Evolutionary conservation across 2,797 vertebrate species (phyloP).

Genomic region (Argentina silus): DNA sequence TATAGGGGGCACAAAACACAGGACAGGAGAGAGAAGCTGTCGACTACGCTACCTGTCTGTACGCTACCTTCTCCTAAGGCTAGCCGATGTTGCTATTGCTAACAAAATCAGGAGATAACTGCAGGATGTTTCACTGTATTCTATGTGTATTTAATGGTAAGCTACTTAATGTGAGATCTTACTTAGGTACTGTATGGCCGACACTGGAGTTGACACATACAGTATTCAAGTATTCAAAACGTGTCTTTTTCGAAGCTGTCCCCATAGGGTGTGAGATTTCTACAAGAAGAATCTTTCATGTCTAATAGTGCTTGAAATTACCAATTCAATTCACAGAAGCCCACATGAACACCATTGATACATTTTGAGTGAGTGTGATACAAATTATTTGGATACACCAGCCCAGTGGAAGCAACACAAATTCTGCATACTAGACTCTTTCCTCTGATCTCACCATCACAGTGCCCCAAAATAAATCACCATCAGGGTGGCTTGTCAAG

Average conservation of each 20-base stretch:
- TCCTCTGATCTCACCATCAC: slow-evolving; percentile 69
- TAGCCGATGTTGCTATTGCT: neutral
- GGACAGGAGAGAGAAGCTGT: slow-evolving; percentile 53
- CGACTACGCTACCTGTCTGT: slow-evolving; percentile 11
- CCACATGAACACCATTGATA: slow-evolving; percentile 33
- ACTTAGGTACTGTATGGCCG: slow-evolving; percentile 10
- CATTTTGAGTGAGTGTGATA: neutral
- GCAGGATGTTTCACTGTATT: neutral
- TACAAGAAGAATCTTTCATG: slow-evolving; percentile 23
- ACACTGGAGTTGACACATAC: slow-evolving; percentile 22
- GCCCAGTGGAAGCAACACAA: neutral
- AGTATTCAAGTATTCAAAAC: slow-evolving; percentile 39
- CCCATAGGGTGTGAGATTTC: slow-evolving; percentile 10
- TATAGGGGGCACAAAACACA: slow-evolving; percentile 32
- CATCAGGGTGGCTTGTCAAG: slow-evolving; percentile 58
- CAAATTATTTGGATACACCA: neutral
- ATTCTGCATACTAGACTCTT: slow-evolving; percentile 59
- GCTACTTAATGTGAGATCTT: neutral
- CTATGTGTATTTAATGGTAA: too few species aligned
- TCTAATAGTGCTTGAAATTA: slow-evolving; percentile 9
- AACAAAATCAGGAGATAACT: neutral
- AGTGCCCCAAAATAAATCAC: slow-evolving; percentile 66
- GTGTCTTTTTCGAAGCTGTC: slow-evolving; percentile 32
- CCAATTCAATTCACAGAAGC: slow-evolving; percentile 54
- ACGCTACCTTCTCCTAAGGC: neutral